Evolutionary conservation across 2,113 vertebrate genomes (phyloP).

Genomic region (Tachuris rubrigastra): DNA sequence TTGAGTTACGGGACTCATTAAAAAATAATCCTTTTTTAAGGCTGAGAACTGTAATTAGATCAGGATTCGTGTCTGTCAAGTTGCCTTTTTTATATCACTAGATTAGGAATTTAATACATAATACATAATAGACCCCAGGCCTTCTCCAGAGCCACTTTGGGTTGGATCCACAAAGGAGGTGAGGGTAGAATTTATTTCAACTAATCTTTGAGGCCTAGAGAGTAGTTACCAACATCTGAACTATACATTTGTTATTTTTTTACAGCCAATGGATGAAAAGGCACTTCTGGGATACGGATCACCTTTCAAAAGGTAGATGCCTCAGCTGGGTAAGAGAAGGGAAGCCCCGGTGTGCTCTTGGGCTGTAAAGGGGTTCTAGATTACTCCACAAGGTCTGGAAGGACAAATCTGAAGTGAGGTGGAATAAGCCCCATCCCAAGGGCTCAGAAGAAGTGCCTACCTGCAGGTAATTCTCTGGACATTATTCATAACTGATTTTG

Average conservation of each 20-base stretch:
- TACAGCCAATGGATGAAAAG: neutral
- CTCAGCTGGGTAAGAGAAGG: neutral
- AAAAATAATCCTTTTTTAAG: slow-evolving; percentile 58
- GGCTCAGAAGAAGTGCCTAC: neutral
- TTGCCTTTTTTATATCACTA: slow-evolving; percentile 37
- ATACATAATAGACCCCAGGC: neutral
- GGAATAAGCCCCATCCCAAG: neutral
- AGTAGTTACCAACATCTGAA: neutral
- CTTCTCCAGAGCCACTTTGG: slow-evolving; percentile 19
- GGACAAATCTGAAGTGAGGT: neutral
- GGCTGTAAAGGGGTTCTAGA: neutral
- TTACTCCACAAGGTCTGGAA: neutral
- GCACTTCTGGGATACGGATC: neutral
- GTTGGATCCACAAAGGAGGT: neutral
- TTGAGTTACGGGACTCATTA: slow-evolving; percentile 52
- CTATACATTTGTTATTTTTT: neutral
- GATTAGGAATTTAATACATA: slow-evolving; percentile 52
- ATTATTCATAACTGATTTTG: neutral
- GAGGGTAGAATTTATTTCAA: neutral
- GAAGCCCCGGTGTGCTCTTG: neutral
- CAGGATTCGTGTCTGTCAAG: slow-evolving; percentile 53
- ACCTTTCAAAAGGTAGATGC: neutral
- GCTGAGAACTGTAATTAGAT: slow-evolving; percentile 54
- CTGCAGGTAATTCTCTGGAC: neutral
- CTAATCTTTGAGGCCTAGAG: neutral